phyloP scores from a whole-genome alignment of 2,113 vertebrate genomes.

The Nothoprocta pentlandii region DNA sequence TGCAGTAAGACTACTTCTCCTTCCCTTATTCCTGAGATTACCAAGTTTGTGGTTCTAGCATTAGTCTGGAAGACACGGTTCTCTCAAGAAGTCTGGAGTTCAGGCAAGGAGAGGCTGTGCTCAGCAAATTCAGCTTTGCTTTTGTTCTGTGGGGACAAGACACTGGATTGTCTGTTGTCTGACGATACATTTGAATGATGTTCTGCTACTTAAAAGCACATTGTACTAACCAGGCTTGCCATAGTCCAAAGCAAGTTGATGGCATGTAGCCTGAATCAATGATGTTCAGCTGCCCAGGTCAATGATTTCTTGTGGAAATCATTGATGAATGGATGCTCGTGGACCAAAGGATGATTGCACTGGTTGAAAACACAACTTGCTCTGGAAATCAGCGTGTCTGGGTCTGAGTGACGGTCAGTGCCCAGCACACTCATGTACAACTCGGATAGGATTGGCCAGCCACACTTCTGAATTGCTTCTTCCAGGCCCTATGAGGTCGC shows the following conservation, averaged over 20 bases:
- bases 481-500: neutral
- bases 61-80: too few relatives aligned
- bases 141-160: neutral
- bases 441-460: rapidly evolving
- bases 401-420: neutral
- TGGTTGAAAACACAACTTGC: neutral
- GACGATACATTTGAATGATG: neutral
- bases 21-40: rapidly evolving
- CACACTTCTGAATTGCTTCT: neutral
- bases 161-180: neutral
- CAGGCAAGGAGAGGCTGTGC: rapidly evolving
- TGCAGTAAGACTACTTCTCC: neutral
- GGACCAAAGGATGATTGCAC: neutral
- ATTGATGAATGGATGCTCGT: neutral
- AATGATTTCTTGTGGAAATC: neutral
- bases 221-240: neutral
- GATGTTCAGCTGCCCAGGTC: neutral
- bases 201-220: neutral
- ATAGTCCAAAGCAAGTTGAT: neutral
- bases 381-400: neutral
- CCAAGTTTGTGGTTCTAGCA: rapidly evolving
- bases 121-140: rapidly evolving
- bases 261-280: neutral
- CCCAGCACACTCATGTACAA: rapidly evolving
- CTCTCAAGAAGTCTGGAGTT: neutral